Conservation (phyloP, 2,888 invertebrate genomes). For the Andricus quercusramuli region DNA sequence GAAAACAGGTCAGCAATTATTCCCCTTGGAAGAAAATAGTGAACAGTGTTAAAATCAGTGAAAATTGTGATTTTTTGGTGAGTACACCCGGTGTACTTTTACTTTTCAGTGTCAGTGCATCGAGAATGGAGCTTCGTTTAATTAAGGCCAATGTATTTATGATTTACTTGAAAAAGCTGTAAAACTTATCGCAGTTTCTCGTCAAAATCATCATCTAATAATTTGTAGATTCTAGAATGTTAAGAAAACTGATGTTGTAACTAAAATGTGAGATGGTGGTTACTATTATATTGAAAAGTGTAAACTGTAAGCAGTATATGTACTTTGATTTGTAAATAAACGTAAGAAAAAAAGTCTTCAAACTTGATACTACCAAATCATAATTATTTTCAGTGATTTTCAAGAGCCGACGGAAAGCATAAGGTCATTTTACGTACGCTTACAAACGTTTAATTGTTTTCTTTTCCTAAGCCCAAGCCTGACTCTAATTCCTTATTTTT, state of each 20-base stretch:
- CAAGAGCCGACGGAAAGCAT: constrained; percentile 74
- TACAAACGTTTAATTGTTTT: constrained; percentile 65
- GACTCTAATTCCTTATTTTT: constrained; percentile 54
- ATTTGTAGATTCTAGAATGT: neutral
- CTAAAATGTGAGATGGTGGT: constrained; percentile 7
- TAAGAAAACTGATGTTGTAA: constrained; percentile 18
- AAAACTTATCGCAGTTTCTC: neutral
- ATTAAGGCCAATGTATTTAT: neutral
- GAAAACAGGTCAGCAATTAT: neutral
- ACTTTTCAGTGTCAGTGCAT: constrained; percentile 10
- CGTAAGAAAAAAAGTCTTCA: constrained; percentile 53
- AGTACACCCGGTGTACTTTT: neutral
- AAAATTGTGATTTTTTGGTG: constrained; percentile 26
- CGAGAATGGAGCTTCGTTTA: neutral
- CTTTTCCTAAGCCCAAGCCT: neutral
- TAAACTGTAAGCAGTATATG: neutral
- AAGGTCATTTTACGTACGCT: constrained; percentile 76
- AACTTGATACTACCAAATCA: constrained; percentile 55
- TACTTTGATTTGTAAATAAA: constrained; percentile 9
- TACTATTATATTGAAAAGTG: constrained; percentile 10
- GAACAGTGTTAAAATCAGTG: constrained; percentile 6
- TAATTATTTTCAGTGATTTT: constrained; percentile 74
- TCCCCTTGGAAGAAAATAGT: constrained; percentile 8
- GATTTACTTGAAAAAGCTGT: neutral
- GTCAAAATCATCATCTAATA: neutral